Conservation (phyloP, 2,888 invertebrate species). For the Melanophora roralis region DNA sequence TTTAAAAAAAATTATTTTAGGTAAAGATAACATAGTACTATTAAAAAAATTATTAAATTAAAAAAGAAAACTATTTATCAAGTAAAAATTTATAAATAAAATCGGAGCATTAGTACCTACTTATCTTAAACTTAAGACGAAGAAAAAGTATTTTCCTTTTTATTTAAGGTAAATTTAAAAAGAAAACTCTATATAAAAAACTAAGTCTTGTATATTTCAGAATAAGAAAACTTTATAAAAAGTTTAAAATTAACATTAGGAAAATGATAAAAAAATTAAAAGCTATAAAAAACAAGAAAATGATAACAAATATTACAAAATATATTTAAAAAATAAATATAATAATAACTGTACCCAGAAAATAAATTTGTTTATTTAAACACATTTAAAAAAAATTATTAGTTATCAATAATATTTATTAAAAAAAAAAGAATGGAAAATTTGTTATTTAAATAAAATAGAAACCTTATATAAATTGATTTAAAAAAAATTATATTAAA, state of each 20-base stretch:
- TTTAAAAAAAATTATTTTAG: no score
- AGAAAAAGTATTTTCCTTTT: slow-evolving; percentile 43
- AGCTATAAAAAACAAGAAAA: slow-evolving; percentile 38
- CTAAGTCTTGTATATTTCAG: slow-evolving; percentile 48
- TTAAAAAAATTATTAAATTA: slow-evolving; percentile 9
- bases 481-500: neutral
- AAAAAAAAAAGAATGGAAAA: neutral
- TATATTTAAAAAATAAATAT: neutral
- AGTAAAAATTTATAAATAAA: slow-evolving; percentile 5
- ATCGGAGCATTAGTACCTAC: slow-evolving; percentile 61
- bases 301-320: slow-evolving; percentile 51
- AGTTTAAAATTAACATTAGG: slow-evolving; percentile 41
- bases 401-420: no score
- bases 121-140: slow-evolving; percentile 51
- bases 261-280: slow-evolving; percentile 6
- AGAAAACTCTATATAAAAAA: slow-evolving; percentile 42
- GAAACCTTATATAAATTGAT: neutral
- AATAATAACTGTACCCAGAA: slow-evolving; percentile 37
- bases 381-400: slow-evolving; percentile 26
- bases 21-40: slow-evolving; percentile 2
- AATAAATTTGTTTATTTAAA: slow-evolving; percentile 24
- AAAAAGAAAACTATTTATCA: no score
- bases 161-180: slow-evolving; percentile 61
- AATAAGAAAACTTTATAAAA: slow-evolving; percentile 52
- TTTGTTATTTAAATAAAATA: slow-evolving; percentile 1